phyloP scores from a whole-genome alignment of 1,140 invertebrate genomes.

The Drosophila sechellia region DNA sequence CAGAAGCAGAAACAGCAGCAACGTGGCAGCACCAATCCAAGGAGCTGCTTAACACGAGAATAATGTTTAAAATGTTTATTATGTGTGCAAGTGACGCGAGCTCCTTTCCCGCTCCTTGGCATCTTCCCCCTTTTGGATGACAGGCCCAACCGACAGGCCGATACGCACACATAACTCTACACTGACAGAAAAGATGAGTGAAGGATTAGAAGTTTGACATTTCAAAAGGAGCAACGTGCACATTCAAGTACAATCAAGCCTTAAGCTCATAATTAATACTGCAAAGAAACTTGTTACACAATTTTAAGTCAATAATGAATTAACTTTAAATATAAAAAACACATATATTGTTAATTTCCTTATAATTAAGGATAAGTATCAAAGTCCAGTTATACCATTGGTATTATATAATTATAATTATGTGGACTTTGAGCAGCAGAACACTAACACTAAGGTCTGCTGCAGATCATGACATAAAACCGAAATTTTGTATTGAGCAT shows the following conservation, averaged over 20 bases:
- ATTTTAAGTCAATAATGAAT: too few relatives aligned
- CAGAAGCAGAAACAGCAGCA: conserved; percentile 19
- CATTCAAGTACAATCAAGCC: too few relatives aligned
- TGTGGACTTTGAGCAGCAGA: too few relatives aligned
- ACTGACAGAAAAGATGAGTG: conserved; percentile 9
- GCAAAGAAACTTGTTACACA: too few relatives aligned
- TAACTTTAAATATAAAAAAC: too few relatives aligned
- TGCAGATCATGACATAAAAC: conserved; percentile 15
- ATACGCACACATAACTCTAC: conserved; percentile 39
- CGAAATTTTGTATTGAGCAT: conserved; percentile 26
- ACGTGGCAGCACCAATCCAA: conserved; percentile 50
- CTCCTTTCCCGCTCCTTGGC: conserved; percentile 13
- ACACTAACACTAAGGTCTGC: too few relatives aligned
- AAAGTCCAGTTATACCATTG: too few relatives aligned
- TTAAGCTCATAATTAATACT: too few relatives aligned
- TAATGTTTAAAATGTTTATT: conserved; percentile 84
- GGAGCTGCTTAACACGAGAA: conserved; percentile 81
- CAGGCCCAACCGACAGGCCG: conserved; percentile 39
- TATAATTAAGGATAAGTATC: not conserved
- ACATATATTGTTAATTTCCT: too few relatives aligned
- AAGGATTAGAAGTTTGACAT: not conserved
- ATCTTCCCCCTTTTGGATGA: conserved; percentile 22
- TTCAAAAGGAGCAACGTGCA: too few relatives aligned
- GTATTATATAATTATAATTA: too few relatives aligned
- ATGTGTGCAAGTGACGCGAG: conserved; percentile 79